These are phyloP conservation scores for Euschistus heros DNA, from an alignment of 1,140 invertebrate genomes.

Conservation along the genomic window DNA sequence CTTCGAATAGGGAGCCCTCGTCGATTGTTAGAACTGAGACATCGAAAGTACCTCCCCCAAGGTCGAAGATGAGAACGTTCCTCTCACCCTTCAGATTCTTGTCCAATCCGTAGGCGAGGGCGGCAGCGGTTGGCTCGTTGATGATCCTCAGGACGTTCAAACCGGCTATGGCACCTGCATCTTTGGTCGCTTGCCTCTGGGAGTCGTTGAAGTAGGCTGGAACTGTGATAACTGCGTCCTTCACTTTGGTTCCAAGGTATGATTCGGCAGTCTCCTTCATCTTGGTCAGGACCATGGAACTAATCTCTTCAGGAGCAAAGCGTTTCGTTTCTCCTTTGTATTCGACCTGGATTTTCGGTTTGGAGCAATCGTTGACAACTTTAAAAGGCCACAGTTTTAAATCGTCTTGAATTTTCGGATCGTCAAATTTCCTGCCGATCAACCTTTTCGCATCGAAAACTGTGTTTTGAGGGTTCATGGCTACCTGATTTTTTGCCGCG, in stretches of 20 bases:
- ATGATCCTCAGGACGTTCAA: no score
- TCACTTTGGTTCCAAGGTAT: constrained; percentile 38
- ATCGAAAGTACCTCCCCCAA: constrained; percentile 69
- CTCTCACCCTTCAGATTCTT: constrained; percentile 63
- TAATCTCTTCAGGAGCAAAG: constrained; percentile 77
- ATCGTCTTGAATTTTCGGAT: constrained; percentile 60
- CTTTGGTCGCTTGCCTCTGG: constrained; percentile 57
- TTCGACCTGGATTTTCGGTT: constrained; percentile 64
- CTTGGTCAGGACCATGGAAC: constrained; percentile 59
- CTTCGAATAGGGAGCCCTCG: no score
- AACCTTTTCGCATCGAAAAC: constrained; percentile 73
- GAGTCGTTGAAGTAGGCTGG: constrained; percentile 65
- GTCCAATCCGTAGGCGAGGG: constrained; percentile 65
- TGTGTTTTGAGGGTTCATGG: constrained; percentile 80
- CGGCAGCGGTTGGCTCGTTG: constrained; percentile 64
- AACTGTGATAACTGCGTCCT: constrained; percentile 44
- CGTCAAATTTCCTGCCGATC: constrained; percentile 66
- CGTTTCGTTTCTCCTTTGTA: constrained; percentile 63
- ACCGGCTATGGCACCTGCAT: no score
- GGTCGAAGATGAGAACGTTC: constrained; percentile 62
- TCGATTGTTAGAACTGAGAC: constrained; percentile 78
- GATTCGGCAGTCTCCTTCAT: constrained; percentile 48
- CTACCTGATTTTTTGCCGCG: constrained; percentile 57
- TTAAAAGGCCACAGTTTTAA: constrained; percentile 72
- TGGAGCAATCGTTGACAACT: constrained; percentile 53